A percentile compares a stretch with the other conserved stretches of the same genome.
These are phyloP conservation scores for Leptinotarsa haldemani DNA, from an alignment of 2,888 invertebrate species.

Conservation along the genomic window DNA sequence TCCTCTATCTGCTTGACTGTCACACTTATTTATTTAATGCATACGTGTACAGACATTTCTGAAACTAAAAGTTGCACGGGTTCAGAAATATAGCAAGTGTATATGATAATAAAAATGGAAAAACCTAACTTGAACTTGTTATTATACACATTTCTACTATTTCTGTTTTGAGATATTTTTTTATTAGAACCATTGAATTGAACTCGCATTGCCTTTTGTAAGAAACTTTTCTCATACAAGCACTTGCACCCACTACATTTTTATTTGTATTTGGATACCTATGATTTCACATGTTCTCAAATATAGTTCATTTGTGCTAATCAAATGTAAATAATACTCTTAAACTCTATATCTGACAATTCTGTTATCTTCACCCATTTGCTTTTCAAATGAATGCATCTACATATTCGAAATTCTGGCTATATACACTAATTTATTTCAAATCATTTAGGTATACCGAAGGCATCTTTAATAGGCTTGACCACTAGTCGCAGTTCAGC, in stretches of 20 bases:
- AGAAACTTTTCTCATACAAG: neutral
- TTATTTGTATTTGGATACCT: neutral
- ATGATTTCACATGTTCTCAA: neutral
- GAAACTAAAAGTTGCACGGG: no score
- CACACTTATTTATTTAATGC: no score
- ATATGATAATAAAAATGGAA: no score
- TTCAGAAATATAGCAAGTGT: no score
- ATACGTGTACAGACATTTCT: no score
- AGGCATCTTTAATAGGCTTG: slow-evolving; percentile 82
- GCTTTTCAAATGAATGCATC: neutral
- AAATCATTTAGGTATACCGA: slow-evolving; percentile 75
- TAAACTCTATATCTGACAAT: neutral
- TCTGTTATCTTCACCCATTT: neutral
- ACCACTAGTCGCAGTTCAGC: slow-evolving; percentile 79
- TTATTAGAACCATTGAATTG: no score
- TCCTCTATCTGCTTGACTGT: no score
- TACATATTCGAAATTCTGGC: neutral
- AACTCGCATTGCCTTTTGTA: neutral
- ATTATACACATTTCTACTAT: no score
- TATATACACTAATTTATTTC: neutral
- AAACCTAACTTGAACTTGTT: no score
- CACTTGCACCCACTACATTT: neutral
- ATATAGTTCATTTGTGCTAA: slow-evolving; percentile 1
- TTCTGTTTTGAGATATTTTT: no score
- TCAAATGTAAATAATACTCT: slow-evolving; percentile 1